Conservation (phyloP, 1,140 invertebrate species). For the Pseudomyrmex dendroicus region DNA sequence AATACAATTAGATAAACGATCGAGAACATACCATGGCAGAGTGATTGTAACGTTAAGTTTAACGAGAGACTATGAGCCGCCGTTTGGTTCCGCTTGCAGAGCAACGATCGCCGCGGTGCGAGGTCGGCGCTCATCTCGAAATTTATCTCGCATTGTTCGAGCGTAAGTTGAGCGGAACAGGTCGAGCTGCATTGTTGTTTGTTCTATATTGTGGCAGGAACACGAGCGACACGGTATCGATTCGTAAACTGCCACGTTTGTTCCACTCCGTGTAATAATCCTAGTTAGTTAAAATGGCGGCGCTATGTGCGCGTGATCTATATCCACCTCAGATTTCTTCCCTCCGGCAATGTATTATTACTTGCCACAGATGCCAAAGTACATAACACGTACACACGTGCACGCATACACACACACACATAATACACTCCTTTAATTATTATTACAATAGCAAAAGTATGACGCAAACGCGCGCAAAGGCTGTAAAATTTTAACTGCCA, state of each 20-base stretch:
- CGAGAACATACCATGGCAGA: constrained; percentile 15
- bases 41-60: constrained; percentile 39
- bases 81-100: constrained; percentile 31
- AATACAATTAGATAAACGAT: constrained; percentile 26
- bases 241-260: constrained; percentile 42
- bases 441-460: constrained; percentile 36
- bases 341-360: constrained; percentile 17
- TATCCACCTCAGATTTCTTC: constrained; percentile 40
- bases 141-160: background rate
- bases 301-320: constrained; percentile 27
- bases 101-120: background rate
- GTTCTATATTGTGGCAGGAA: constrained; percentile 43
- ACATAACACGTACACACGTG: background rate
- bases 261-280: constrained; percentile 46
- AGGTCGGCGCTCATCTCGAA: background rate
- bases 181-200: constrained; percentile 49
- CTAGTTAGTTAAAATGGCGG: constrained; percentile 52
- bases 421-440: constrained; percentile 5
- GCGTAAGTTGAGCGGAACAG: constrained; percentile 2
- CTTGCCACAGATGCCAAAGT: constrained; percentile 11
- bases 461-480: constrained; percentile 29
- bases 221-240: background rate
- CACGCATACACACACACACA: background rate
- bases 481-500: constrained; percentile 47
- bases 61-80: constrained; percentile 32